A percentile compares a stretch with the other conserved stretches of the same genome.
Evolutionary conservation across 1,140 invertebrate species (phyloP).

Genomic region (Protaetia brevitarsis): DNA sequence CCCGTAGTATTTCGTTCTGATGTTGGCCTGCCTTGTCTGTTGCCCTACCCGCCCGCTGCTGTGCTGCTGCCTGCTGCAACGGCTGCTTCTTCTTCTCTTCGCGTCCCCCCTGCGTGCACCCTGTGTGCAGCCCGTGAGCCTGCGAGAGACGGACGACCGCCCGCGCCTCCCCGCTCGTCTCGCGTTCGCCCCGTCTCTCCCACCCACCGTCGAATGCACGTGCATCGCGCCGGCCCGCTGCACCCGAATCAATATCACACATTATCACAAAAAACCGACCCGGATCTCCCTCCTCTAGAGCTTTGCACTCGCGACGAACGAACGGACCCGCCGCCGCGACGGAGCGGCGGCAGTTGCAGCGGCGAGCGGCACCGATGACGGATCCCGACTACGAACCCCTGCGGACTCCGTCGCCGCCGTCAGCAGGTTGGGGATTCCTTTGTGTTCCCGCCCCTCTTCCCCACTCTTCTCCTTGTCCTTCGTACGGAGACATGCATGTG

Average conservation of each 20-base stretch:
- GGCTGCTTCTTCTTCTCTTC: conserved; percentile 19
- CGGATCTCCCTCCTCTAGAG: conserved; percentile 28
- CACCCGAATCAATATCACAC: conserved; percentile 49
- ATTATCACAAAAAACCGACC: conserved; percentile 46
- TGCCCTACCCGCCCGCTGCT: conserved; percentile 17
- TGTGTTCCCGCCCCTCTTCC: neutral
- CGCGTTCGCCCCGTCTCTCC: conserved; percentile 30
- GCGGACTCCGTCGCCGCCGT: conserved; percentile 10
- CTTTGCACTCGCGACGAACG: conserved; percentile 35
- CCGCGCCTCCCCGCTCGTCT: conserved; percentile 31
- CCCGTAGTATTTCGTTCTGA: conserved; percentile 17
- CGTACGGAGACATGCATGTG: neutral
- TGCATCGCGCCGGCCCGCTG: conserved; percentile 44
- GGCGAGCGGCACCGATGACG: neutral
- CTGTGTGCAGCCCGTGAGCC: conserved; percentile 18
- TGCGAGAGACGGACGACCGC: conserved; percentile 29
- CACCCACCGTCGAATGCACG: conserved; percentile 36
- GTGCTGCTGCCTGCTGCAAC: conserved; percentile 26
- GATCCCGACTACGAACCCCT: neutral
- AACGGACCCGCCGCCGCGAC: conserved; percentile 5
- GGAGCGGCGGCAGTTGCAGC: neutral
- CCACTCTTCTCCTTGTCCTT: neutral
- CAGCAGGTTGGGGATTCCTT: neutral
- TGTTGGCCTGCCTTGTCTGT: conserved; percentile 18
- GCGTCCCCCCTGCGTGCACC: conserved; percentile 17